Evolutionary conservation across 2,888 invertebrate genomes (phyloP), one percentile per base, ranked within the genome.

Genomic region (Macaria notata): DNA sequence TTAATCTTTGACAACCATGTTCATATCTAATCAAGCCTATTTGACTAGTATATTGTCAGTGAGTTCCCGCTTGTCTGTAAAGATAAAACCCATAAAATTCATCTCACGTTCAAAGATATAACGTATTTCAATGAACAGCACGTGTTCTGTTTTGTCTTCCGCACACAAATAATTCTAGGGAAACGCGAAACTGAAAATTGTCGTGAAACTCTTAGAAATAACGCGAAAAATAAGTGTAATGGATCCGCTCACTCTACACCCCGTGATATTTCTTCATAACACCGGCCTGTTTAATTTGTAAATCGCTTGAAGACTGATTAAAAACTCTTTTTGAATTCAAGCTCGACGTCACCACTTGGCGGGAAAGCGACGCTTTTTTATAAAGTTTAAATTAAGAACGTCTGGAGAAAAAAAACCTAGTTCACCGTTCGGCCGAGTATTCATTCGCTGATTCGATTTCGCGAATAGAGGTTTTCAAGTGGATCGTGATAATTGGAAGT

Each of bases 301-400:
- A 91, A 90, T 88, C 88, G 88, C 86, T 87, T 88, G 86, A 89
- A 86, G 84, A 87, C 86, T 89, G 89, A 89, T 90, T 90, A 90
- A 90, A 88, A 90, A 89, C 87, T 88, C 88, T 78, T 82, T 88
- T 83, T 85, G 84, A 89, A 88, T 86, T 85, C 81, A 84, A 83
- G 84, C 78, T 72, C 64, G 64, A 63, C 71, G 70, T 60, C 64
- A 60, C 61, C 65, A 62, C 60, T 63, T 64, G 58, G 56, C 62
- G 59, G 56, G 56, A 56, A 53, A 53, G 45, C 38, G 43, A 44
- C 42, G 39, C 19, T 33, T 46, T 46, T 59, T 55, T 51, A 33
- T 41, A 45, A 51, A 59, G 45, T 59, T 59, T 51, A 54, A 54
- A 51, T 59, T 55, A 56, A 63, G 61, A 63, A 59, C 55, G 60